Percentiles rank a stretch among this genome's conserved stretches.
These are phyloP conservation scores for Sebastes trivittatus DNA, from an alignment of 2,797 vertebrate species.

Conservation along the genomic window DNA sequence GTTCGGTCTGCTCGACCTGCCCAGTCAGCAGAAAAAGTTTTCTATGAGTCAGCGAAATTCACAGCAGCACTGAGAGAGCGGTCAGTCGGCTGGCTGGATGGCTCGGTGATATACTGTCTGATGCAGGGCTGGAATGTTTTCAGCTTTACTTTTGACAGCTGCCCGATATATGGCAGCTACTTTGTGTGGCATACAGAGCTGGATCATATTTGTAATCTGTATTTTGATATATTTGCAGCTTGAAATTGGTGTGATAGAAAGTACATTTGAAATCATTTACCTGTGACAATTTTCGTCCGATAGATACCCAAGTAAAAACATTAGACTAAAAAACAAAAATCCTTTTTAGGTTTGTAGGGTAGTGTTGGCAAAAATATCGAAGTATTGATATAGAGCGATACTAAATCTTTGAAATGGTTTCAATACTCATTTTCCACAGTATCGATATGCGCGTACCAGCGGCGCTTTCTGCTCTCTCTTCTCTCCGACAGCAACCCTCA, in stretches of 20 bases:
- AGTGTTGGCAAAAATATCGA: too few species aligned
- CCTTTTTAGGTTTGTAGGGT: not conserved
- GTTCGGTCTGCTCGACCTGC: slow-evolving; percentile 34
- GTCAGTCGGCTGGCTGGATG: not conserved
- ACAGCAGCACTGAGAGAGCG: slow-evolving; percentile 23
- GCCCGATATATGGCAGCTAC: not conserved
- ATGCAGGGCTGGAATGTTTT: not conserved
- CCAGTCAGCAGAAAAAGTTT: slow-evolving; percentile 56
- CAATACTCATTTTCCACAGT: too few species aligned
- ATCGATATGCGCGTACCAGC: too few species aligned
- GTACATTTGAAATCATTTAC: not conserved
- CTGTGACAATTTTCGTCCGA: not conserved
- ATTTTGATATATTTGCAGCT: not conserved
- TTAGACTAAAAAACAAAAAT: not conserved
- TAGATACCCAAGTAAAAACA: not conserved
- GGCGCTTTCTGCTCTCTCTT: too few species aligned
- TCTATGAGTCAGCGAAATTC: slow-evolving; percentile 64
- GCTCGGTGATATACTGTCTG: slow-evolving; percentile 5
- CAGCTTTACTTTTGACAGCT: not conserved
- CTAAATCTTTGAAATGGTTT: too few species aligned
- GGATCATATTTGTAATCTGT: not conserved
- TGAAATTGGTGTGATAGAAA: not conserved
- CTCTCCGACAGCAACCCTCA: too few species aligned
- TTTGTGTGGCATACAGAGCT: not conserved
- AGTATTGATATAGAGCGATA: too few species aligned